Conservation (phyloP, 2,797 vertebrate species). For the Oreortyx pictus region DNA sequence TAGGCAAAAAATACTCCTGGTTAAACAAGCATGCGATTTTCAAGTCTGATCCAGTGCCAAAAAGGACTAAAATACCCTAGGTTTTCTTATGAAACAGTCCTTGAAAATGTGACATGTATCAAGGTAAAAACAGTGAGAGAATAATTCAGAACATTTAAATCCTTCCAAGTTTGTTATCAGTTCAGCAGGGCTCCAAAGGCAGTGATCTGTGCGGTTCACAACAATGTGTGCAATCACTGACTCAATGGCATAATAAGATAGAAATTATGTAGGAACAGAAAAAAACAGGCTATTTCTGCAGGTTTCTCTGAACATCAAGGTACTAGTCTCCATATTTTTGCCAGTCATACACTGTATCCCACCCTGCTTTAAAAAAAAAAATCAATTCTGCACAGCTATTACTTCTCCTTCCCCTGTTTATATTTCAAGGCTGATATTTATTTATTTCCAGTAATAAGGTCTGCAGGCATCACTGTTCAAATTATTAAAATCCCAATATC, state of each 20-base stretch:
- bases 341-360: not conserved
- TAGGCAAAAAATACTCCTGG: not conserved
- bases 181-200: not conserved
- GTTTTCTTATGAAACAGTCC: not conserved
- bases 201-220: constrained; percentile 2
- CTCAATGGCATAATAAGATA: constrained; percentile 75
- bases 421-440: not conserved
- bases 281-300: constrained; percentile 76
- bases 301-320: constrained; percentile 78
- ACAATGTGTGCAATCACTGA: constrained; percentile 25
- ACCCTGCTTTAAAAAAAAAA: not conserved
- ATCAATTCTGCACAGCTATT: not conserved
- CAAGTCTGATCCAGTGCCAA: not conserved
- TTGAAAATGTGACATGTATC: not conserved
- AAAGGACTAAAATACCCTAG: not conserved
- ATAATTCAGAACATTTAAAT: constrained; percentile 30
- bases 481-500: constrained; percentile 50
- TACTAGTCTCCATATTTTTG: constrained; percentile 74
- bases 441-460: constrained; percentile 55
- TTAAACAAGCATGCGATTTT: not conserved
- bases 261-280: constrained; percentile 80
- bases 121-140: not conserved
- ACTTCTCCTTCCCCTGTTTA: not conserved
- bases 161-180: not conserved
- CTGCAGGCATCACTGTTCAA: constrained; percentile 52